A percentile compares a stretch with the other conserved stretches of the same genome.
Conservation (phyloP, 2,888 invertebrate species). For the Diogma glabrata region DNA sequence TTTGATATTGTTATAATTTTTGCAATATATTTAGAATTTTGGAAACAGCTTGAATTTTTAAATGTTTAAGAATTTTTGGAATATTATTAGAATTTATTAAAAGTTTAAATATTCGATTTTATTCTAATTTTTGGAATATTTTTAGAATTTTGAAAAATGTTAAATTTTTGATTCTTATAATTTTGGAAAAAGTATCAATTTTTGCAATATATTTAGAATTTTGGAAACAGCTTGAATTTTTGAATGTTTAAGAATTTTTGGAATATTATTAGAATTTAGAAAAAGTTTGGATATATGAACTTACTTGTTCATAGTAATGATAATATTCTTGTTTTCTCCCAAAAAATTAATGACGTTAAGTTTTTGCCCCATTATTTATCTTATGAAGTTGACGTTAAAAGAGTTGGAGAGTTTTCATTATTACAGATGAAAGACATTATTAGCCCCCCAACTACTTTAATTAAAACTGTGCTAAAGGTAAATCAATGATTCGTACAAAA, state of each 20-base stretch:
- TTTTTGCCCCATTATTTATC: background rate
- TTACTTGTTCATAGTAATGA: background rate
- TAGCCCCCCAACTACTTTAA: background rate
- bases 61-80: no score
- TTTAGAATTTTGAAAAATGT: background rate
- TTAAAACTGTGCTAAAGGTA: background rate
- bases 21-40: no score
- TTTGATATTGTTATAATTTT: no score
- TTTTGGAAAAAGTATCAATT: no score
- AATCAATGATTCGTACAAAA: background rate
- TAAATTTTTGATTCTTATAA: no score
- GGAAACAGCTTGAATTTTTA: no score
- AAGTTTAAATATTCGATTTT: no score
- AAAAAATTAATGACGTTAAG: background rate
- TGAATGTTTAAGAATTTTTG: background rate
- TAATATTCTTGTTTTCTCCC: background rate
- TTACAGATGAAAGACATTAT: background rate
- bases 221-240: background rate
- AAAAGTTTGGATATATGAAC: background rate
- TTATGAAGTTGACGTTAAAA: background rate
- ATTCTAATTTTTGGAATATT: no score
- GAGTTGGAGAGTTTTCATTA: background rate
- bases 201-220: no score
- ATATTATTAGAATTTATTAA: no score
- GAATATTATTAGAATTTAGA: background rate